A percentile compares a stretch with the other conserved stretches of the same genome.
Conservation (phyloP, 2,113 vertebrate genomes). For the Gnathonemus longibarbis region DNA sequence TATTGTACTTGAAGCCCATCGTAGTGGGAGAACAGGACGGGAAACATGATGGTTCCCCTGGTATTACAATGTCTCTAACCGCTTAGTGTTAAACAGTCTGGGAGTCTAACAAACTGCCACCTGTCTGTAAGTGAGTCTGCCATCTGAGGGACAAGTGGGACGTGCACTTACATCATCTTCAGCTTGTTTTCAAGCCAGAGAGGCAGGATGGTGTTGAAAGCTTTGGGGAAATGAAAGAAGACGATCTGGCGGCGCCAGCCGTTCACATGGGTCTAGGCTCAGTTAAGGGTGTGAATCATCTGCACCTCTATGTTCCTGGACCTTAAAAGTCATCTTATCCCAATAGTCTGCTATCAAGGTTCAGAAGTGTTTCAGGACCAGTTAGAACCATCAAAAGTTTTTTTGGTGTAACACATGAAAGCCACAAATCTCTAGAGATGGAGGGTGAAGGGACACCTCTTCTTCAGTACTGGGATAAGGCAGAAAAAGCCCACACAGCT, state of each 20-base stretch:
- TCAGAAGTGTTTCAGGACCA: neutral
- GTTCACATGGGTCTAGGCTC: neutral
- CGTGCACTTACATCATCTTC: slow-evolving; percentile 19
- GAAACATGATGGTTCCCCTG: neutral
- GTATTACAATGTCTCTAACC: neutral
- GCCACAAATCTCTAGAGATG: neutral
- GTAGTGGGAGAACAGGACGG: neutral
- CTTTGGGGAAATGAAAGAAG: neutral
- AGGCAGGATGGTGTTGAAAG: neutral
- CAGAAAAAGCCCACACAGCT: neutral
- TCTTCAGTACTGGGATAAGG: neutral
- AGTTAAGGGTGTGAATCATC: neutral
- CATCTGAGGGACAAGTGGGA: neutral
- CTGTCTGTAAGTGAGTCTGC: neutral
- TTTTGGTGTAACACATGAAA: neutral
- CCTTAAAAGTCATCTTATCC: neutral
- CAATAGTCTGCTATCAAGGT: neutral
- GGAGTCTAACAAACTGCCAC: neutral
- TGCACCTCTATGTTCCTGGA: neutral
- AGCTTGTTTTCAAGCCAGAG: neutral
- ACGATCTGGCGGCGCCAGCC: neutral
- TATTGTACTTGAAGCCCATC: neutral
- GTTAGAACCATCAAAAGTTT: neutral
- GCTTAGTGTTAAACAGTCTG: neutral
- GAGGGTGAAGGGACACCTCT: neutral